A percentile compares a stretch with the other conserved stretches of the same genome.
phyloP scores from a whole-genome alignment of 2,797 vertebrate species.

The Pangasius djambal region DNA sequence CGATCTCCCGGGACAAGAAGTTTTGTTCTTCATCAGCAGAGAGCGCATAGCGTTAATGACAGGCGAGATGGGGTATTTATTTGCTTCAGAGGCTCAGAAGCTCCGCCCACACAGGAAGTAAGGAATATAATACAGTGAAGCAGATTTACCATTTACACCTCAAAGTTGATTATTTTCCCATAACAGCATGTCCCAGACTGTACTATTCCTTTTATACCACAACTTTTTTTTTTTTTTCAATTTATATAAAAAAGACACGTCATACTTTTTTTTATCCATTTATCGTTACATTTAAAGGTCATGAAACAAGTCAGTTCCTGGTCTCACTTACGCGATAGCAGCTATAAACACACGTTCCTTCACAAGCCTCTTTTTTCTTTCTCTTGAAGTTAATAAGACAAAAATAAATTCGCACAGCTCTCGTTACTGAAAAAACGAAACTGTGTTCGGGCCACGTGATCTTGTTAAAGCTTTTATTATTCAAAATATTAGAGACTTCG shows the following conservation, averaged over 20 bases:
- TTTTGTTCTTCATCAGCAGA: slow-evolving; percentile 27
- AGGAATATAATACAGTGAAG: too few relatives aligned
- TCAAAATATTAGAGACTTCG: too few relatives aligned
- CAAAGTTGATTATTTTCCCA: background rate
- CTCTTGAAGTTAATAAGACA: too few relatives aligned
- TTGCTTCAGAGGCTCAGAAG: background rate
- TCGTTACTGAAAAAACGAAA: too few relatives aligned
- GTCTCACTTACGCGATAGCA: background rate
- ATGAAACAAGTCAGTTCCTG: background rate
- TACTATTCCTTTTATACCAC: background rate
- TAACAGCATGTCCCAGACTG: background rate
- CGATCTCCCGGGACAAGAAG: slow-evolving; percentile 60
- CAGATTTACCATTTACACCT: background rate
- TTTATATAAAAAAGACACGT: background rate
- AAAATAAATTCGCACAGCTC: too few relatives aligned
- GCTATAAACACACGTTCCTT: too few relatives aligned
- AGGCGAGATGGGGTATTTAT: background rate
- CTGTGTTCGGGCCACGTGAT: too few relatives aligned
- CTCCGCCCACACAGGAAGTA: slow-evolving; percentile 1
- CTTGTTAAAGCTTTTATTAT: too few relatives aligned
- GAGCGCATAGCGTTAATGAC: background rate
- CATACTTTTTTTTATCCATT: background rate
- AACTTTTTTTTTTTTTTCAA: background rate
- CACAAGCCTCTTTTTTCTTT: too few relatives aligned
- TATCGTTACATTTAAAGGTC: background rate